Percentiles rank a stretch among this genome's conserved stretches.
phyloP scores from a whole-genome alignment of 2,888 invertebrate genomes.

The Clanis bilineata region DNA sequence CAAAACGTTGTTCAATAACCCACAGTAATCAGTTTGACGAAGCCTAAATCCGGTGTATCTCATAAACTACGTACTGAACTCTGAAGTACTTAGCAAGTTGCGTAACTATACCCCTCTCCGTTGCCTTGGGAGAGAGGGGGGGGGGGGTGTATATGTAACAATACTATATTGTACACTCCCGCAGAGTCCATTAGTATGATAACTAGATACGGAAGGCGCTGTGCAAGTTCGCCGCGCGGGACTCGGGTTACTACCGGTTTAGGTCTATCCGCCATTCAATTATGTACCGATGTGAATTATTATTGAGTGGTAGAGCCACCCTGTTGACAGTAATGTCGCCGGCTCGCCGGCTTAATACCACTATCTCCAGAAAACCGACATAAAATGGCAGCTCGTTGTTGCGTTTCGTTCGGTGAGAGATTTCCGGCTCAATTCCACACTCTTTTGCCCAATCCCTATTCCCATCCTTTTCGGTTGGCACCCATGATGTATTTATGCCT shows the following conservation, averaged over 20 bases:
- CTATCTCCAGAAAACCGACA: too few species aligned
- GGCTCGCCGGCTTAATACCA: too few species aligned
- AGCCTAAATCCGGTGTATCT: neutral
- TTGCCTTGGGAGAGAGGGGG: neutral
- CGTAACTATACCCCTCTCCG: neutral
- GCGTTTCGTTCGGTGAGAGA: too few species aligned
- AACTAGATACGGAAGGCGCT: conserved; percentile 45
- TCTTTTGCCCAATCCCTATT: too few species aligned
- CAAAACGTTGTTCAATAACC: neutral
- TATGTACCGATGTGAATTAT: neutral
- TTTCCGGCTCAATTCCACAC: too few species aligned
- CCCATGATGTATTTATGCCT: too few species aligned
- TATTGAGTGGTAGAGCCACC: neutral
- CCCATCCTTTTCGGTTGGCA: too few species aligned
- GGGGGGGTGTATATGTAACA: conserved; percentile 7
- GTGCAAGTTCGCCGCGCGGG: conserved; percentile 8
- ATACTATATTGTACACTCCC: conserved; percentile 38
- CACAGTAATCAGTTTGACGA: neutral
- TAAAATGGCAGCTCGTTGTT: too few species aligned
- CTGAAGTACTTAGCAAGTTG: conserved; percentile 12
- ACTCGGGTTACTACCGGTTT: conserved; percentile 5
- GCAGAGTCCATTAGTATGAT: conserved; percentile 61
- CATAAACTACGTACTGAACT: neutral
- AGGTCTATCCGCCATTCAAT: neutral
- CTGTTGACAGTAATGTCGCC: too few species aligned